Evolutionary conservation across 2,113 vertebrate species (phyloP).

Genomic region (Zosterops hypoxanthus): DNA sequence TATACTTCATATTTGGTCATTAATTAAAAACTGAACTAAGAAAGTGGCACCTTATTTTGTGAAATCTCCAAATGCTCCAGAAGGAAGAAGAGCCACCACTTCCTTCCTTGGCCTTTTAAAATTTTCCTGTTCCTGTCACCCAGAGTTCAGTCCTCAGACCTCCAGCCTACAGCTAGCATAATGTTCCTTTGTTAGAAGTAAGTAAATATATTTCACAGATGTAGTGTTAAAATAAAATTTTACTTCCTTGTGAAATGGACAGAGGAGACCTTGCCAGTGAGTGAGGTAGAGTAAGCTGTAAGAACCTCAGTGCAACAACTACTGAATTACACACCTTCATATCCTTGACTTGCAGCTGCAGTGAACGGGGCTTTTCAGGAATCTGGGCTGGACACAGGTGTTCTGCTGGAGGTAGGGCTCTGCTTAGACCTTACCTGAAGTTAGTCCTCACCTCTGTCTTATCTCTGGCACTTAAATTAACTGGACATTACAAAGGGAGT

Average conservation of each 20-base stretch:
- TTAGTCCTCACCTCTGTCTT: background rate
- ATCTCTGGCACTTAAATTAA: background rate
- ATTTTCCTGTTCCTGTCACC: background rate
- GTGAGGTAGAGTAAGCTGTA: background rate
- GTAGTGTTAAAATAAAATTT: background rate
- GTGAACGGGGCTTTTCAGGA: background rate
- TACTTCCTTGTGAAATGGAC: background rate
- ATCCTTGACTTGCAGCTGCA: background rate
- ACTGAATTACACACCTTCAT: background rate
- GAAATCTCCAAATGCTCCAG: background rate
- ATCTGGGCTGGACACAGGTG: background rate
- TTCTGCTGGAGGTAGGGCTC: background rate
- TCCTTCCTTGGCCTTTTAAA: background rate
- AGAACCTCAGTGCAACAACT: background rate
- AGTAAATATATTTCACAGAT: background rate
- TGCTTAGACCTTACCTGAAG: background rate
- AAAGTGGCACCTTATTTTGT: background rate
- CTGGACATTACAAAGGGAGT: background rate
- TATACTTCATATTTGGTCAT: background rate
- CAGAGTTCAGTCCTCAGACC: rapidly evolving
- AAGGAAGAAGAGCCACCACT: background rate
- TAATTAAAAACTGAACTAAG: background rate
- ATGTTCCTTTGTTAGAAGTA: background rate
- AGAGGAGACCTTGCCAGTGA: background rate
- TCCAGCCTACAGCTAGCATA: background rate